phyloP scores from a whole-genome alignment of 2,113 vertebrate genomes.

The Heteronetta atricapilla region DNA sequence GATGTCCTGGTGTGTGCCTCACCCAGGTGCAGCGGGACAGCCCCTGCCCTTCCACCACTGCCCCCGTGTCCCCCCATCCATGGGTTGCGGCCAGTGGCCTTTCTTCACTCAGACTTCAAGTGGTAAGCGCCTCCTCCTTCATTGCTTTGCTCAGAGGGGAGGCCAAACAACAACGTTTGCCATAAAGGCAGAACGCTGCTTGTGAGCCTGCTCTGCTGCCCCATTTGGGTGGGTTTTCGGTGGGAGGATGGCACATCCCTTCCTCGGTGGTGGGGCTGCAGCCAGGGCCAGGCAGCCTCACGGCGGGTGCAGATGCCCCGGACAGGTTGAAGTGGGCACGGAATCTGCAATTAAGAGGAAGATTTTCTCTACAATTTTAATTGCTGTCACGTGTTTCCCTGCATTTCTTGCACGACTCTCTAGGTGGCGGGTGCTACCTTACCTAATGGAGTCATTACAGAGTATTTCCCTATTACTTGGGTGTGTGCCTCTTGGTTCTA shows the following conservation, averaged over 20 bases:
- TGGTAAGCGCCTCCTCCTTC: background rate
- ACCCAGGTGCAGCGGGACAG: background rate
- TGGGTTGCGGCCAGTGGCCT: fast-evolving
- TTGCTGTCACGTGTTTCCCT: background rate
- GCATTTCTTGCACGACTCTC: background rate
- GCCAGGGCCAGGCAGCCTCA: fast-evolving
- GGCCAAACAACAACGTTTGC: background rate
- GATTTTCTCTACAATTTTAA: fast-evolving
- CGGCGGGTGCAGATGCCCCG: background rate
- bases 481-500: background rate
- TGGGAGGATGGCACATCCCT: background rate
- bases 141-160: fast-evolving
- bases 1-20: background rate
- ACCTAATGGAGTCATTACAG: fast-evolving
- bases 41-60: background rate
- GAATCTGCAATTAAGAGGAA: background rate
- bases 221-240: background rate
- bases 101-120: background rate
- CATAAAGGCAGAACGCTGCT: too few species aligned
- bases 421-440: background rate
- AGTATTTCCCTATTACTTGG: too few species aligned
- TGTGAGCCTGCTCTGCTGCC: background rate
- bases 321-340: fast-evolving
- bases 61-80: background rate
- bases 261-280: fast-evolving